Evolutionary conservation across 2,888 invertebrate species (phyloP), one percentile per base, ranked within the genome.

Genomic region (Cosmia trapezina): DNA sequence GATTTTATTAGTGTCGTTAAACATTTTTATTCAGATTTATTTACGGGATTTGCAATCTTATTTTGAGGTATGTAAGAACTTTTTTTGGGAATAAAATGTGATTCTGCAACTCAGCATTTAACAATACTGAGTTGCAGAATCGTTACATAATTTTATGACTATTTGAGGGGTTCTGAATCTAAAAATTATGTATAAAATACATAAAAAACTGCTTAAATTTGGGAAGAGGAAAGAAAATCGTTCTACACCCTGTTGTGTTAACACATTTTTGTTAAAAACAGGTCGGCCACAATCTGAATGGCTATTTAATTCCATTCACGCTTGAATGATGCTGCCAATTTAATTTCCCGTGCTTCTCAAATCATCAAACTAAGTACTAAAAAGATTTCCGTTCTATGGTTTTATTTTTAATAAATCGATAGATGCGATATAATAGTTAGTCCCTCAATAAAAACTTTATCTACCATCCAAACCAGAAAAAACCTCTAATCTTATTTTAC

Each of bases 1-100:
- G 11, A 61, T 78, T 72, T 71, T 72, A 73, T 76, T 67, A 69
- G 60, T 11, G 73, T 63, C 68, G 57, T 78, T 72, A 67, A 64
- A 62, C 17, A 70, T 83, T 72, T 75, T 64, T 65, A 68, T 60
- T 66, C 19, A 9, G 19, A 70, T 64, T 56, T 73, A 71, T 71
- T 62, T 62, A 63, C 9, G 28, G 62, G 61, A 67, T 68, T 71
- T 74, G 72, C 56, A 70, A 64, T 73, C 61, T 49, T 62, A 80
- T 74, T 76, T 59, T 57, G n/a, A 73, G 56, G 22, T 1, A 0
- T 0, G 11, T 57, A 67, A 67, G 41, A 33, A 11, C 14, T 37
- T 45, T 47, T 60, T 56, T 60, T 3, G 12, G 5, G 0, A 12
- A 12, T 9, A 4, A 45, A 78, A 56, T 56, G 14, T 8, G 19